Percentiles rank a stretch among this genome's conserved stretches.
Conservation (phyloP, 2,888 invertebrate species). For the Andrena fulva region DNA sequence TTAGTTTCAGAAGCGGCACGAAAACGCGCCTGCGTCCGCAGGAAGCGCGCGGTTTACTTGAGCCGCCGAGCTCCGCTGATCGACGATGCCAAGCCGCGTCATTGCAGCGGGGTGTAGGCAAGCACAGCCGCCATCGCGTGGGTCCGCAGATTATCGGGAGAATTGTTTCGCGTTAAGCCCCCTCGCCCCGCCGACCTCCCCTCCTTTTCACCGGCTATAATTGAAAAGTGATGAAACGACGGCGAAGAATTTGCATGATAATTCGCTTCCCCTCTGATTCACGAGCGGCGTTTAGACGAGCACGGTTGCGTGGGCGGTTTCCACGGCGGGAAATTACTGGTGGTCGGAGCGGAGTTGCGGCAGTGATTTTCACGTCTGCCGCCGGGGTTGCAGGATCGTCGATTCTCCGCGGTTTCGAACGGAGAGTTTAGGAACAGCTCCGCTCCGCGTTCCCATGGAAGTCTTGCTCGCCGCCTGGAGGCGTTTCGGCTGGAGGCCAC, state of each 20-base stretch:
- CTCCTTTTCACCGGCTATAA: conserved; percentile 22
- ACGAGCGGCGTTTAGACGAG: conserved; percentile 32
- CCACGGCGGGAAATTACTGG: conserved; percentile 6
- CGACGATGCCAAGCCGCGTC: background rate
- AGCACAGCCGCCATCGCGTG: conserved; percentile 14
- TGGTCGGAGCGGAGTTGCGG: background rate
- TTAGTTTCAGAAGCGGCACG: background rate
- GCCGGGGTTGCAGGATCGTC: background rate
- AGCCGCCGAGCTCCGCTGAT: background rate
- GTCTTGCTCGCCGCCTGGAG: background rate
- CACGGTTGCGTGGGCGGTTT: conserved; percentile 23
- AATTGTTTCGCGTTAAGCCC: conserved; percentile 11
- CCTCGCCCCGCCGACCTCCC: background rate
- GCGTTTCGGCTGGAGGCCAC: background rate
- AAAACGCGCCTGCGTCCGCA: background rate
- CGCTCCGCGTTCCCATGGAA: background rate
- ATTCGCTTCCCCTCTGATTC: conserved; percentile 39
- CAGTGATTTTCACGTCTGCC: conserved; percentile 18
- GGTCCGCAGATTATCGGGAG: conserved; percentile 12
- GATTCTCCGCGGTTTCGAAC: background rate
- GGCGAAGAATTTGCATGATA: conserved; percentile 53
- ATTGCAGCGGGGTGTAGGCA: background rate
- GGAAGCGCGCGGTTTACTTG: background rate
- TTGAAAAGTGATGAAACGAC: conserved; percentile 57
- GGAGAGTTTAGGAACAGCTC: conserved; percentile 1